These are phyloP conservation scores for Pholis gunnellus DNA, from an alignment of 2,113 vertebrate species.

Conservation along the genomic window DNA sequence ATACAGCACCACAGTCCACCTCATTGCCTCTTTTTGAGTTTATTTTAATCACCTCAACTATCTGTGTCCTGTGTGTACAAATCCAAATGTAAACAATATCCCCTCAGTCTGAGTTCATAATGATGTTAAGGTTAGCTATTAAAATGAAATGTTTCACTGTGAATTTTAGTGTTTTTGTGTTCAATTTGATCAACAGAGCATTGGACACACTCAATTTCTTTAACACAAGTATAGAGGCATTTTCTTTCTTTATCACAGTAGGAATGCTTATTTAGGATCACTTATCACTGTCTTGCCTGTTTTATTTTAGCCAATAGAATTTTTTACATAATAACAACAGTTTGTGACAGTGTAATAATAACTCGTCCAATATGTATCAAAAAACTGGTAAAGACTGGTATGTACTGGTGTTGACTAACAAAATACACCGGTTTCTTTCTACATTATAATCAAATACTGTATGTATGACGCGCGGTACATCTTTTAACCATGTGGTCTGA, in stretches of 20 bases:
- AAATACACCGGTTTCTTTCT: slow-evolving; percentile 6
- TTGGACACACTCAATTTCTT: slow-evolving; percentile 2
- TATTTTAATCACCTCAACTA: background rate
- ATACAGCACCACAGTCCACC: slow-evolving; percentile 1
- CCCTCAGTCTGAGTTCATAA: slow-evolving; percentile 28
- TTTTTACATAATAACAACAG: slow-evolving; percentile 8
- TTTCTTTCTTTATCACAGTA: slow-evolving; percentile 13
- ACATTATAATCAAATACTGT: slow-evolving; percentile 12
- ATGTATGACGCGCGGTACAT: background rate
- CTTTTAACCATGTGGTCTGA: slow-evolving; percentile 4
- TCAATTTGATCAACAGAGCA: background rate
- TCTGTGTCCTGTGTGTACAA: slow-evolving; percentile 21
- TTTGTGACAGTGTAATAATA: slow-evolving; percentile 7
- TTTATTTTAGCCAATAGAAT: slow-evolving; percentile 19
- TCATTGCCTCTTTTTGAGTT: background rate
- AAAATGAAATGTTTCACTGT: slow-evolving; percentile 68
- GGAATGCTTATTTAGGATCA: slow-evolving; percentile 14
- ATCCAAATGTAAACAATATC: slow-evolving; percentile 4
- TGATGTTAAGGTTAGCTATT: slow-evolving; percentile 40
- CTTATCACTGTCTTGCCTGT: slow-evolving; percentile 22
- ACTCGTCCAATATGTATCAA: slow-evolving; percentile 16
- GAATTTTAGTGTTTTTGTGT: slow-evolving; percentile 44
- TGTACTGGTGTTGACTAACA: slow-evolving; percentile 30
- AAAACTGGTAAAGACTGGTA: background rate
- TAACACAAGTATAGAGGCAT: slow-evolving; percentile 17